Evolutionary conservation across 2,113 vertebrate species (phyloP).

Genomic region (Entomyzon cyanotis): DNA sequence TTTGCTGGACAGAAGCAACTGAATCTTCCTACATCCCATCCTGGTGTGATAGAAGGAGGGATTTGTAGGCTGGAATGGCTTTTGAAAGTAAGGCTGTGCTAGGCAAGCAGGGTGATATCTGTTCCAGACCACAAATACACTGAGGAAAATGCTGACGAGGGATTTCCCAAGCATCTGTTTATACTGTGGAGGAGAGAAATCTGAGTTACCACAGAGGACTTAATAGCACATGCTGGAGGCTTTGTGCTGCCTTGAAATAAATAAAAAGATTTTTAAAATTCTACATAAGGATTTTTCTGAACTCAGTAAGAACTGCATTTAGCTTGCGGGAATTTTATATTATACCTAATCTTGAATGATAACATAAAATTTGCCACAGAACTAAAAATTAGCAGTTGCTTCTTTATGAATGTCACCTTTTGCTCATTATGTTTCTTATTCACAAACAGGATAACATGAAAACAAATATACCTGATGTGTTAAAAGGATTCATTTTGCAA

Average conservation of each 20-base stretch:
- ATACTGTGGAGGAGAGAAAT: background rate
- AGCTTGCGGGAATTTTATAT: background rate
- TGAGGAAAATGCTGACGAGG: background rate
- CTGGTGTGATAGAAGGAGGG: accelerated
- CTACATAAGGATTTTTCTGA: background rate
- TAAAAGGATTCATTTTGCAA: constrained; percentile 26
- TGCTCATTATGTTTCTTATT: constrained; percentile 25
- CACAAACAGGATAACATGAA: constrained; percentile 2
- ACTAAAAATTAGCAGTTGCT: constrained; percentile 19
- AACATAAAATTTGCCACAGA: background rate
- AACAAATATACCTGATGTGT: constrained; percentile 18
- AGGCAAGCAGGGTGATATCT: background rate
- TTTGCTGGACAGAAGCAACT: background rate
- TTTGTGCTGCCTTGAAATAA: constrained; percentile 1
- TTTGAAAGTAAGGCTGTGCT: background rate
- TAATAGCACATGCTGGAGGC: background rate
- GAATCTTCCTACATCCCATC: background rate
- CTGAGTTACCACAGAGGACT: background rate
- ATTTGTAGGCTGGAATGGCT: background rate
- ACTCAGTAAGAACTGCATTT: background rate
- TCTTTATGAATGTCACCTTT: constrained; percentile 13
- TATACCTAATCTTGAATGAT: background rate
- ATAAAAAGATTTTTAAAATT: background rate
- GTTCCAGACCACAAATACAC: background rate
- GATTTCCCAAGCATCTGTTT: constrained; percentile 7